phyloP scores from a whole-genome alignment of 2,797 vertebrate genomes.

The Semaprochilodus insignis region DNA sequence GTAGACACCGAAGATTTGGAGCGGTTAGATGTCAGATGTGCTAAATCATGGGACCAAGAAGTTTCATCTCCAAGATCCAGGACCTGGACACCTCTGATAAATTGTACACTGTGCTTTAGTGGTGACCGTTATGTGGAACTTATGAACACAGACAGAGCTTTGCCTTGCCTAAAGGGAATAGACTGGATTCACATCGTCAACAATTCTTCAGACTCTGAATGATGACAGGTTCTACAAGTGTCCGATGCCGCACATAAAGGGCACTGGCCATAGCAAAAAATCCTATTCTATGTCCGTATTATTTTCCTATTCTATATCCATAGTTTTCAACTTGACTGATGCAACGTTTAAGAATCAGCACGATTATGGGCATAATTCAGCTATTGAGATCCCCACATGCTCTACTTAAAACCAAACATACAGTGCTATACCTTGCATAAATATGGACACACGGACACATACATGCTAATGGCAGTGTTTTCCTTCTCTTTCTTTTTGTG shows the following conservation, averaged over 20 bases:
- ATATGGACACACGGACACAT: conserved; percentile 31
- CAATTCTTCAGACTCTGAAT: conserved; percentile 15
- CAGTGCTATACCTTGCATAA: conserved; percentile 34
- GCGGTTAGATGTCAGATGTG: neutral
- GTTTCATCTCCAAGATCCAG: neutral
- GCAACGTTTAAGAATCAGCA: conserved; percentile 15
- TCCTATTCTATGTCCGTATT: neutral
- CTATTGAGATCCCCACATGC: conserved; percentile 24
- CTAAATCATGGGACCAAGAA: neutral
- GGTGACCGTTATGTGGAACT: neutral
- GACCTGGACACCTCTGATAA: neutral
- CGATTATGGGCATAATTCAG: conserved; percentile 11
- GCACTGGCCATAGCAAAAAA: neutral
- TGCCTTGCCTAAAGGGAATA: conserved; percentile 1
- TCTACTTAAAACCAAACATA: conserved; percentile 12
- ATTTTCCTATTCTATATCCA: neutral
- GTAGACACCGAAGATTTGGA: neutral
- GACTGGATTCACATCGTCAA: neutral
- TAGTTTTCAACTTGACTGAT: conserved; percentile 26
- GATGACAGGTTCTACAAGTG: conserved; percentile 19
- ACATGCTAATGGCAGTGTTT: conserved; percentile 62
- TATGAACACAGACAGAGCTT: conserved; percentile 1
- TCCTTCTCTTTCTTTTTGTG: conserved; percentile 34
- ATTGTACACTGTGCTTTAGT: neutral
- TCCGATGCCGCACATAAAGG: neutral